Percentiles rank a stretch among this genome's conserved stretches.
Conservation (phyloP, 2,888 invertebrate species). For the Apotomis capreana region DNA sequence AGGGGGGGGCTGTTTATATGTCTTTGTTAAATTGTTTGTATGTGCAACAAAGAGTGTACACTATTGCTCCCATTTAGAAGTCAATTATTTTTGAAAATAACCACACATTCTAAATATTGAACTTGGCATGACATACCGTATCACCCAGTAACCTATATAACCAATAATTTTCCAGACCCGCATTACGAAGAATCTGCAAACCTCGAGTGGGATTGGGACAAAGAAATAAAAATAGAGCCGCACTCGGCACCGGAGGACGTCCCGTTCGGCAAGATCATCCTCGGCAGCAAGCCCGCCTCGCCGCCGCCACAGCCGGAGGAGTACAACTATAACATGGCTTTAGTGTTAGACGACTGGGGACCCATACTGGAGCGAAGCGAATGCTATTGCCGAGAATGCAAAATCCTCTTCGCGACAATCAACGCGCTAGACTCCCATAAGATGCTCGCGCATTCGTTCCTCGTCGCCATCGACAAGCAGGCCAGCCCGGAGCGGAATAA, state of each 20-base stretch:
- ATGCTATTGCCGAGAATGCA: conserved; percentile 57
- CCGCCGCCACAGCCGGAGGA: conserved; percentile 30
- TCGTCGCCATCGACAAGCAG: conserved; percentile 50
- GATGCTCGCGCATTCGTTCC: conserved; percentile 58
- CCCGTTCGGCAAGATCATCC: conserved; percentile 49
- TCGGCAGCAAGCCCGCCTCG: conserved; percentile 50
- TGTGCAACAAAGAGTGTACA: too few relatives aligned
- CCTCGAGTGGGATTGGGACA: conserved; percentile 19
- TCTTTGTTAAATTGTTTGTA: too few relatives aligned
- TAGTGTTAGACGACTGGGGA: conserved; percentile 59
- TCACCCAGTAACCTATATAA: too few relatives aligned
- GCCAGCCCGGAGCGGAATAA: conserved; percentile 41
- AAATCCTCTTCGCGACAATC: conserved; percentile 58
- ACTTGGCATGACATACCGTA: too few relatives aligned
- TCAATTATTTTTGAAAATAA: too few relatives aligned
- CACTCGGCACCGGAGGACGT: background rate
- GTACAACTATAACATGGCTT: conserved; percentile 32
- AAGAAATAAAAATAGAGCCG: conserved; percentile 13
- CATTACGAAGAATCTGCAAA: conserved; percentile 19
- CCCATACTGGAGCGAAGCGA: conserved; percentile 46
- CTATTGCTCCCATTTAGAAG: too few relatives aligned
- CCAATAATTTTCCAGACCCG: conserved; percentile 15
- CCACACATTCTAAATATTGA: too few relatives aligned
- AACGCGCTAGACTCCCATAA: conserved; percentile 62
- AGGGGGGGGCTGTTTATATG: too few relatives aligned